phyloP scores from a whole-genome alignment of 2,113 vertebrate species.

The Corythaixoides concolor region DNA sequence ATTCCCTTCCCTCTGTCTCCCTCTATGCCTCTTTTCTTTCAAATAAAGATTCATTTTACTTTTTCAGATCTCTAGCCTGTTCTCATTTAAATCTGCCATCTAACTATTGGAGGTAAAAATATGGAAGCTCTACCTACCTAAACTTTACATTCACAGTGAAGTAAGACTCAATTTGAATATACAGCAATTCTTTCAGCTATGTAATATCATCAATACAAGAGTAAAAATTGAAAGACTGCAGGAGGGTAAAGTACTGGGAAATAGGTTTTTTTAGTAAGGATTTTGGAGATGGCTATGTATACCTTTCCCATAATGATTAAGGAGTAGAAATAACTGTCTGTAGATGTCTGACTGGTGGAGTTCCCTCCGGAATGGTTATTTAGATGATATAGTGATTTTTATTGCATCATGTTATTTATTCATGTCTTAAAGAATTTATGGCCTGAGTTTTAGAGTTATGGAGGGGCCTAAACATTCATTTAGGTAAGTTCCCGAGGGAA shows the following conservation, averaged over 20 bases:
- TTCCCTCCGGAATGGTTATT: not conserved
- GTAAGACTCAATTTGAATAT: not conserved
- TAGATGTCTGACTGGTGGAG: not conserved
- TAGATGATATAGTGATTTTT: not conserved
- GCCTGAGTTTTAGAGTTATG: not conserved
- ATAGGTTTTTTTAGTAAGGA: not conserved
- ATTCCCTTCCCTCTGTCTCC: not conserved
- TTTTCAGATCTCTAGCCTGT: not conserved
- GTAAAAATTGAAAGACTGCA: not conserved
- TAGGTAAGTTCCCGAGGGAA: not conserved
- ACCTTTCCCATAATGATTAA: not conserved
- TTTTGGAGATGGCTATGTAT: not conserved
- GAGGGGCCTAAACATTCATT: not conserved
- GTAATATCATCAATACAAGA: not conserved
- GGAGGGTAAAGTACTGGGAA: not conserved
- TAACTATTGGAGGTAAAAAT: not conserved
- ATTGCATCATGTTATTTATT: not conserved
- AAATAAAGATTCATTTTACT: not conserved
- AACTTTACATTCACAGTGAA: not conserved
- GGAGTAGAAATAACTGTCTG: not conserved
- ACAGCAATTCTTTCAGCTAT: not conserved
- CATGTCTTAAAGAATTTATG: not conserved
- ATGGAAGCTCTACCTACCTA: rapidly evolving
- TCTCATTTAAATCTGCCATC: not conserved
- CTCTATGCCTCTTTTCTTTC: not conserved